phyloP scores from a whole-genome alignment of 2,888 invertebrate genomes.

The Acrobasis consociella region DNA sequence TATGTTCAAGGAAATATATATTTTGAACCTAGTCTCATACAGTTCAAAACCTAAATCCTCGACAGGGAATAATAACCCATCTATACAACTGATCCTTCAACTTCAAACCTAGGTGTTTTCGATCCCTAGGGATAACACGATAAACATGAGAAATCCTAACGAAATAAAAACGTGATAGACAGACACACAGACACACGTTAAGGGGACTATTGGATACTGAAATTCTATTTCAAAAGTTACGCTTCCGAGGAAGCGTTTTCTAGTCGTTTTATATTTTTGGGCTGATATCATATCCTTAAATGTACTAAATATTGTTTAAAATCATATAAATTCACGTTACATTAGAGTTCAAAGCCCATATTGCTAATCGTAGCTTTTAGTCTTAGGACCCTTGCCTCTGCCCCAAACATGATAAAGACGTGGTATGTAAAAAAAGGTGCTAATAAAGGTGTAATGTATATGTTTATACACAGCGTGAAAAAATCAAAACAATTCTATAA shows the following conservation, averaged over 20 bases:
- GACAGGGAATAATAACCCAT: background rate
- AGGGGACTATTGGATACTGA: constrained; percentile 52
- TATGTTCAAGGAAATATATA: background rate
- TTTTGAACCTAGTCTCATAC: background rate
- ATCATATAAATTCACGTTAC: too few species aligned
- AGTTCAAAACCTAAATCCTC: background rate
- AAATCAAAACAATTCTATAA: too few species aligned
- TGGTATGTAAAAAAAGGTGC: too few species aligned
- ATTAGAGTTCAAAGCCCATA: too few species aligned
- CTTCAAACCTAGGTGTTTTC: constrained; percentile 1
- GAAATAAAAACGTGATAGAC: constrained; percentile 50
- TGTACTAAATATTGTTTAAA: too few species aligned
- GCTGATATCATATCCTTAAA: background rate
- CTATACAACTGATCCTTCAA: background rate
- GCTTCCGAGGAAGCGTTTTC: background rate
- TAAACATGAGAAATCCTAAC: constrained; percentile 44
- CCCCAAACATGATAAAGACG: too few species aligned
- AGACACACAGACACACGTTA: constrained; percentile 54
- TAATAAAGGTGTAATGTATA: too few species aligned
- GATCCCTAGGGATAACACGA: constrained; percentile 25
- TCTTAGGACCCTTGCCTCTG: too few species aligned
- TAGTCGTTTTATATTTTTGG: background rate
- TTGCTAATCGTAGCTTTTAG: too few species aligned
- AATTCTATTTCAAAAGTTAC: constrained; percentile 57
- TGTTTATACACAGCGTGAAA: too few species aligned